Evolutionary conservation across 2,113 vertebrate genomes (phyloP), one percentile per base, ranked within the genome.

Genomic region (Sceloporus undulatus): DNA sequence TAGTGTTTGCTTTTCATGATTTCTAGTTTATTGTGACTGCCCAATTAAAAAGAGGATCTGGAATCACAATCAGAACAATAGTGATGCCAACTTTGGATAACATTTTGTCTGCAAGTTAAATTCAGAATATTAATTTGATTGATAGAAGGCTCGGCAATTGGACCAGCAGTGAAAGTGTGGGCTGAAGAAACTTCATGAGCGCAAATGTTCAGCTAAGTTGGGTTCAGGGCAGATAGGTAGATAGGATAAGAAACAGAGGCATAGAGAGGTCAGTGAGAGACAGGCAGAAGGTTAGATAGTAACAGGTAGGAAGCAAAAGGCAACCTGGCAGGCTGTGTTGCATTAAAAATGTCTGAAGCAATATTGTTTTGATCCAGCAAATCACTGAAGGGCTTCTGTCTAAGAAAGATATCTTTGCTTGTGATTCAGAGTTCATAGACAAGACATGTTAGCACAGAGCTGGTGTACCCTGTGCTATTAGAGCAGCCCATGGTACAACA

Each of bases 21-120:
- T 34, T 79, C 8, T 42, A 70, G 25, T 52, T 74, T 87, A 80
- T 23, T 87, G 21, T 42, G 38, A 74, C 27, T n/a, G 54, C 38
- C 52, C 16, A n/a, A 9, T 87, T 81, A n/a, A 34, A 74, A 65
- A 76, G 56, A 62, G 89, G 34, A 38, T 62, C 59, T 79, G 54
- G 79, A 21, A 23, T 71, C 59, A 76, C 29, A 86, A 52, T 54
- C 52, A 71, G 78, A 10, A 19, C 38, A 73, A 73, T 68, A 62
- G 8, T 23, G 52, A 80, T 87, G 34, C 34, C 65, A 59, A 18
- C 62, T 59, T 66, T 27, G 9, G 54, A 9, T 79, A 8, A 13
- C 2, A 29, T 68, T 70, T 29, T 70, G 62, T 18, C 11, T 16
- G 34, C 65, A 79, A 56, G 66, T 71, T 87, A 73, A 71, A 71